Conservation (phyloP, 1,140 invertebrate species). For the Amyelois transitella region DNA sequence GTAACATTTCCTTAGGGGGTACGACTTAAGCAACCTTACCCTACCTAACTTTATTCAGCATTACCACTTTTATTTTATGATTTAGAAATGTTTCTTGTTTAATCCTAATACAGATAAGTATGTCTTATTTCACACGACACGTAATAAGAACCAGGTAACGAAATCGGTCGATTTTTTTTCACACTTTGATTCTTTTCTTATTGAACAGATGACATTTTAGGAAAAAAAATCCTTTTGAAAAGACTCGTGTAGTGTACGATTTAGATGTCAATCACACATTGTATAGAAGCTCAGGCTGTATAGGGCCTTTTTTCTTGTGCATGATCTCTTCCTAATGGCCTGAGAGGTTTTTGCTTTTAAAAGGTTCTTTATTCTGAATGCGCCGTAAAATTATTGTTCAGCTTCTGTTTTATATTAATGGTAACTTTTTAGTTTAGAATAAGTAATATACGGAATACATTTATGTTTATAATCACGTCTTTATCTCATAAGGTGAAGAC, state of each 20-base stretch:
- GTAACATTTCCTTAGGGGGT: too few relatives aligned
- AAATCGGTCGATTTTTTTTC: constrained; percentile 19
- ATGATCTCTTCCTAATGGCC: constrained; percentile 33
- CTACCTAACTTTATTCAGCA: too few relatives aligned
- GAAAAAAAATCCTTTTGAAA: constrained; percentile 34
- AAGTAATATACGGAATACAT: too few relatives aligned
- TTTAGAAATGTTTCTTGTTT: too few relatives aligned
- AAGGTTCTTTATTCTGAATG: constrained; percentile 43
- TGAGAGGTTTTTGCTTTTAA: constrained; percentile 18
- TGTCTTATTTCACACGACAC: background rate
- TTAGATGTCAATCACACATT: constrained; percentile 54
- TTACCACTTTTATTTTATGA: too few relatives aligned
- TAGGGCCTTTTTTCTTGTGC: constrained; percentile 31
- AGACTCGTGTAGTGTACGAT: constrained; percentile 38
- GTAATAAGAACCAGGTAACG: constrained; percentile 17
- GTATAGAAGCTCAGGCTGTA: constrained; percentile 17
- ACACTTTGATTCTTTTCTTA: constrained; percentile 28
- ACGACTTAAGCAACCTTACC: too few relatives aligned
- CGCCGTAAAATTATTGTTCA: constrained; percentile 45
- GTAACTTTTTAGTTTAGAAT: background rate
- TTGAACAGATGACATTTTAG: constrained; percentile 38
- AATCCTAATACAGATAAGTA: too few relatives aligned
- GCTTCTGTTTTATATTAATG: constrained; percentile 36
- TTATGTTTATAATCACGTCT: too few relatives aligned
- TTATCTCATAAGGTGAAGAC: too few relatives aligned